phyloP scores from a whole-genome alignment of 1,140 invertebrate species.

The Nymphalis io region DNA sequence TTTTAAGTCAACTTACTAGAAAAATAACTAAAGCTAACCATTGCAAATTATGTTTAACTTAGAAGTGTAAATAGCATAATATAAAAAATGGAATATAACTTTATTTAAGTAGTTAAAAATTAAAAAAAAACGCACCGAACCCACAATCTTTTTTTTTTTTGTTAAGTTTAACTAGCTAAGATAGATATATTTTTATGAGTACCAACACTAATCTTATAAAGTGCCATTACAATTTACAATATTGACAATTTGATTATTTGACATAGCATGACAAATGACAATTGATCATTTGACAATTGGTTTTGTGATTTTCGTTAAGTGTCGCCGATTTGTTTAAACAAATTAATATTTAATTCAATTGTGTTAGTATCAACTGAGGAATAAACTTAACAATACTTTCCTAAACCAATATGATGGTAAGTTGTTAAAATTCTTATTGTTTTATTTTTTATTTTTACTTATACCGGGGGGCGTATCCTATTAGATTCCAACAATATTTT shows the following conservation, averaged over 20 bases:
- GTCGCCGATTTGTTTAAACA: constrained; percentile 3
- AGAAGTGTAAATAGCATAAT: too few relatives aligned
- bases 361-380: neutral
- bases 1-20: too few relatives aligned
- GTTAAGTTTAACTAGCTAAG: too few relatives aligned
- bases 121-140: too few relatives aligned
- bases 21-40: too few relatives aligned
- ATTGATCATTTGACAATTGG: constrained; percentile 11
- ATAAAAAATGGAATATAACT: too few relatives aligned
- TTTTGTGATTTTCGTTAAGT: constrained; percentile 18
- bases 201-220: too few relatives aligned
- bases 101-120: too few relatives aligned
- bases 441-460: constrained; percentile 9
- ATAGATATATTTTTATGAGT: too few relatives aligned
- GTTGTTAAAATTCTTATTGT: constrained; percentile 14
- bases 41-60: too few relatives aligned
- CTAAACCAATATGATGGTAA: constrained; percentile 41
- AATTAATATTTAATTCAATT: constrained; percentile 10
- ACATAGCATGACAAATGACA: constrained; percentile 11
- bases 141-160: neutral
- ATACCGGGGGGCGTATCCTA: constrained; percentile 42
- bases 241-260: neutral
- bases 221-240: too few relatives aligned
- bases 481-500: constrained; percentile 21
- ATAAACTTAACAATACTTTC: constrained; percentile 2